Percentiles rank a stretch among this genome's conserved stretches.
These are phyloP conservation scores for Oligia strigilis DNA, from an alignment of 2,888 invertebrate genomes.

Conservation along the genomic window DNA sequence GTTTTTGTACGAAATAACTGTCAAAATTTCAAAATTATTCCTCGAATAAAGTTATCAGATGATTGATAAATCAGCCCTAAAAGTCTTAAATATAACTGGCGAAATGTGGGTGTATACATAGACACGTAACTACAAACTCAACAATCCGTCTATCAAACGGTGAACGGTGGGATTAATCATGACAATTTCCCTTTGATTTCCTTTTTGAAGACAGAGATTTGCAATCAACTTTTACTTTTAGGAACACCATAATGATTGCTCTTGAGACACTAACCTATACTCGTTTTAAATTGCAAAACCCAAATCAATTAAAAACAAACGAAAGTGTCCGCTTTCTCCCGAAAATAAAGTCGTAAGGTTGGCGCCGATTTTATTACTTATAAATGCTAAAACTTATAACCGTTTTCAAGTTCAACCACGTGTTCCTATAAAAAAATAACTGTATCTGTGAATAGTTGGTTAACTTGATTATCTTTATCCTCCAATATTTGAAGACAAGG, in stretches of 20 bases:
- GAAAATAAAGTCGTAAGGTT: conserved; percentile 8
- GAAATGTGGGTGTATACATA: too few species aligned
- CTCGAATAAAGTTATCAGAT: too few species aligned
- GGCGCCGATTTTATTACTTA: conserved; percentile 16
- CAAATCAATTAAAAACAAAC: conserved; percentile 31
- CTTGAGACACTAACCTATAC: neutral
- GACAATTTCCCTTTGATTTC: neutral
- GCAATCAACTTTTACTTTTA: conserved; percentile 2
- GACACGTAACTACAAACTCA: too few species aligned
- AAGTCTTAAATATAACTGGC: too few species aligned
- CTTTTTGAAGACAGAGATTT: neutral
- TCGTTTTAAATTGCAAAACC: neutral
- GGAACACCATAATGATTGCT: neutral
- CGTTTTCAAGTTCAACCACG: neutral
- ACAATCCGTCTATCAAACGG: neutral
- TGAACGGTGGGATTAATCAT: neutral
- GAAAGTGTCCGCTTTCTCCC: conserved; percentile 34
- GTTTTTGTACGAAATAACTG: too few species aligned
- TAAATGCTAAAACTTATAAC: neutral
- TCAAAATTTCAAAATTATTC: too few species aligned
- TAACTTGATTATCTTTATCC: neutral
- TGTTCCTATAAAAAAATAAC: neutral
- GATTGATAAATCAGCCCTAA: too few species aligned
- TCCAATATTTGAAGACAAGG: neutral
- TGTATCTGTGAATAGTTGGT: neutral